phyloP scores from a whole-genome alignment of 2,113 vertebrate genomes.

The Dicrurus megarhynchus region DNA sequence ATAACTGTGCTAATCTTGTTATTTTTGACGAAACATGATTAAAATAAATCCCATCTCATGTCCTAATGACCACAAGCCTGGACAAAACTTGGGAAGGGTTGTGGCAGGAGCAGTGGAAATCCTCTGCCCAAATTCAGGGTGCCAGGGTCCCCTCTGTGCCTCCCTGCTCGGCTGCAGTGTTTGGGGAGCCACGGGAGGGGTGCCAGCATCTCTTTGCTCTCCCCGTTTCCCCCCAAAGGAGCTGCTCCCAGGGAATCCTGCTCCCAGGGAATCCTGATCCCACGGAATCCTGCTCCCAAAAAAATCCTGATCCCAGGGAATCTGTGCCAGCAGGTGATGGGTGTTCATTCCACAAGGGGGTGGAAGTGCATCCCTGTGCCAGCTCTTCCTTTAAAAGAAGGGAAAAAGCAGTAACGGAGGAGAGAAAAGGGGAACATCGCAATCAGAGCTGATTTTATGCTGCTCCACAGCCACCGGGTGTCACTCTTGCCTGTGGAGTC shows the following conservation, averaged over 20 bases:
- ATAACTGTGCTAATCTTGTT: neutral
- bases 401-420: neutral
- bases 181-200: neutral
- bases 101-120: neutral
- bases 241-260: neutral
- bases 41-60: neutral
- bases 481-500: slow-evolving; percentile 10
- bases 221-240: neutral
- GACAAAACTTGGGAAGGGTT: neutral
- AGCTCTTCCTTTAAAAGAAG: neutral
- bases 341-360: no score
- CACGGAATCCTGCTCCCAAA: neutral
- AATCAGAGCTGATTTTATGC: neutral
- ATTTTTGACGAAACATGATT: neutral
- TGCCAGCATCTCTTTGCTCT: neutral
- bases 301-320: neutral
- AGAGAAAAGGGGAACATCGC: neutral
- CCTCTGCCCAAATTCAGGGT: neutral
- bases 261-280: neutral
- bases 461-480: slow-evolving; percentile 4
- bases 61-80: neutral
- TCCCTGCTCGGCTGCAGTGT: neutral
- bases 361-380: neutral
- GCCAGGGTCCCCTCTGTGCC: neutral
- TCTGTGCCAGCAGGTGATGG: neutral